Percentiles rank a stretch among this genome's conserved stretches.
These are phyloP conservation scores for Doryteuthis pealeii DNA, from an alignment of 1,140 invertebrate genomes.

Conservation along the genomic window DNA sequence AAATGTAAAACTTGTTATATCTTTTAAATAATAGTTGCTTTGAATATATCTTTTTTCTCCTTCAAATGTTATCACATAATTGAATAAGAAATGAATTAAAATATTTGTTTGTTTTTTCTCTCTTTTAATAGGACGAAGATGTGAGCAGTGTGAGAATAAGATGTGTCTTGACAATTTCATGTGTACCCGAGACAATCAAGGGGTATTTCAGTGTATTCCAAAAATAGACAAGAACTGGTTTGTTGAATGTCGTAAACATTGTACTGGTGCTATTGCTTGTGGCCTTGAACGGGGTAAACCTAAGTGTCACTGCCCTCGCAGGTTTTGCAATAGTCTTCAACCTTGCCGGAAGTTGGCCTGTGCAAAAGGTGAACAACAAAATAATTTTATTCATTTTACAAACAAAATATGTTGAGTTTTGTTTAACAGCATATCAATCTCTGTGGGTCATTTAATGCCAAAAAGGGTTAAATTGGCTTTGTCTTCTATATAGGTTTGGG, in stretches of 20 bases:
- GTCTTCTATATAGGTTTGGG: no score
- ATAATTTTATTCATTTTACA: no score
- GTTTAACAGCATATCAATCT: no score
- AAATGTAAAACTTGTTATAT: neutral
- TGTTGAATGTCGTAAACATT: neutral
- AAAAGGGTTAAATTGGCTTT: no score
- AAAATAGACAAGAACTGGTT: neutral
- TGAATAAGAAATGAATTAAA: no score
- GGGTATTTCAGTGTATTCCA: conserved; percentile 22
- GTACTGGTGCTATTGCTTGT: neutral
- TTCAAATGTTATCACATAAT: no score
- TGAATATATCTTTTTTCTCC: no score
- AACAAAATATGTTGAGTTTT: no score
- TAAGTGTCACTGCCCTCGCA: neutral
- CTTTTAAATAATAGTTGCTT: no score
- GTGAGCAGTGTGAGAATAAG: conserved; percentile 65
- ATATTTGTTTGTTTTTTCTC: conserved; percentile 10
- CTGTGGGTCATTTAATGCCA: no score
- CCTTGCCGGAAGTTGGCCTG: neutral
- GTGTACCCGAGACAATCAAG: conserved; percentile 27
- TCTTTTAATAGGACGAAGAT: conserved; percentile 49
- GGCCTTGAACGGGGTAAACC: neutral
- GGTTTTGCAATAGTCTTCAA: neutral
- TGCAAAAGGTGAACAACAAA: no score
- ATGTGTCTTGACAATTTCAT: conserved; percentile 64